These are phyloP conservation scores for Chlorodrepanis virens DNA, from an alignment of 2,113 vertebrate genomes.

Conservation along the genomic window DNA sequence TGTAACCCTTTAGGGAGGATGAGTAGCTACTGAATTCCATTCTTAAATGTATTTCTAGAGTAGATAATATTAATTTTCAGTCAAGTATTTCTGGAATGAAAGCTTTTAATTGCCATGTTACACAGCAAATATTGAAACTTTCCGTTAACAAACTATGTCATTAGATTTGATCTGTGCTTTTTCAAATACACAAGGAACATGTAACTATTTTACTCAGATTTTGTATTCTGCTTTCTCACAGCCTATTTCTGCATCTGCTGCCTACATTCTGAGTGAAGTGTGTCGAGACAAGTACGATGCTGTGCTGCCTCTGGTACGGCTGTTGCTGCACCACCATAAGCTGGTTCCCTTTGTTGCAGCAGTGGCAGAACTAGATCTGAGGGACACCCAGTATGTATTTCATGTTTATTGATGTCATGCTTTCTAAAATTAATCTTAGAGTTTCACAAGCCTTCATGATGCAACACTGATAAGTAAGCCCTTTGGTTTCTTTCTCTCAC, in stretches of 20 bases:
- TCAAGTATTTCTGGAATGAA: neutral
- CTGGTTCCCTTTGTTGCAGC: slow-evolving; percentile 91
- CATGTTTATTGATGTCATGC: neutral
- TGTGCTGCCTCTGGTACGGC: slow-evolving; percentile 88
- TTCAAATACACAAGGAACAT: neutral
- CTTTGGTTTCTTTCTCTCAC: neutral
- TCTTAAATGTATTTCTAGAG: neutral
- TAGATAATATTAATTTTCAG: neutral
- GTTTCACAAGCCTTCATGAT: neutral
- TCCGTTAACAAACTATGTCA: neutral
- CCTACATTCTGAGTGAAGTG: slow-evolving; percentile 92
- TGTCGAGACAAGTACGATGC: slow-evolving; percentile 92
- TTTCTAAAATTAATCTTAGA: neutral
- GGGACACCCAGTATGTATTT: slow-evolving; percentile 90
- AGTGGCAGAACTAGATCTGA: slow-evolving; percentile 89
- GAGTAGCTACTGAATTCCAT: neutral
- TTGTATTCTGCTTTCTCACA: slow-evolving; percentile 49
- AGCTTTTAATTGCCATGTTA: neutral
- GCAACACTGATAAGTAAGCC: neutral
- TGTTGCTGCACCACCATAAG: slow-evolving; percentile 91
- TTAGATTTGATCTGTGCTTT: neutral
- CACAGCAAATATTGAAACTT: neutral
- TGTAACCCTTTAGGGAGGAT: neutral
- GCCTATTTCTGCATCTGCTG: slow-evolving; percentile 94
- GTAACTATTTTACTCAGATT: neutral